Percentiles rank a stretch among this genome's conserved stretches.
These are phyloP conservation scores for Rynchops niger DNA, from an alignment of 2,113 vertebrate genomes.

Conservation along the genomic window DNA sequence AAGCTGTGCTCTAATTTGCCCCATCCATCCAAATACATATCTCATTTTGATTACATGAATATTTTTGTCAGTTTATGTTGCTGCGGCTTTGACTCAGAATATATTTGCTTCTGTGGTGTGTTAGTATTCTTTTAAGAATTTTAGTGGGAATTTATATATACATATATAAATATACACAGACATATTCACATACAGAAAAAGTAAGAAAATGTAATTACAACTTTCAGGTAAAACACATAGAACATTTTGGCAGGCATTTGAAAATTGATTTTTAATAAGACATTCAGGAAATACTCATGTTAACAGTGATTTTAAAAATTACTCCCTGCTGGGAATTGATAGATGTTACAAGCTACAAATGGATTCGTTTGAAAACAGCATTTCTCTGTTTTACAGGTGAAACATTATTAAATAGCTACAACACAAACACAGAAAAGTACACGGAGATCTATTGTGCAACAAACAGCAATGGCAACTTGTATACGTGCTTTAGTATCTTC, in stretches of 20 bases:
- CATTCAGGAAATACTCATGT: conserved; percentile 26
- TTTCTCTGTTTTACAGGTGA: neutral
- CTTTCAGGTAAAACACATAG: neutral
- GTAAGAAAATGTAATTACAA: neutral
- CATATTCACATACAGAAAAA: neutral
- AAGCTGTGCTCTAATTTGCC: conserved; percentile 37
- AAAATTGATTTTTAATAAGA: conserved; percentile 47
- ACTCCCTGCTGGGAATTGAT: conserved; percentile 3
- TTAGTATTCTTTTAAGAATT: neutral
- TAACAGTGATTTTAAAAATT: neutral
- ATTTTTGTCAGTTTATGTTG: conserved; percentile 33
- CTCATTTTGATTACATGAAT: conserved; percentile 35
- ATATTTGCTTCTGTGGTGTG: neutral
- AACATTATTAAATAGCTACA: neutral
- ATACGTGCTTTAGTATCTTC: neutral
- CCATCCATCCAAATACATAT: conserved; percentile 46
- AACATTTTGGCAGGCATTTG: conserved; percentile 21
- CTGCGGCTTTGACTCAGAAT: conserved; percentile 38
- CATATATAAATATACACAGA: neutral
- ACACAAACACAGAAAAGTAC: neutral
- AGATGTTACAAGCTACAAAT: neutral
- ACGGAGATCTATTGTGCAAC: neutral
- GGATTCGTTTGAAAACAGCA: neutral
- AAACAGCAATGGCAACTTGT: neutral
- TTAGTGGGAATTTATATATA: neutral